Evolutionary conservation across 2,888 invertebrate species (phyloP), one percentile per base, ranked within the genome.

Genomic region (Chromoteleia sp.): DNA sequence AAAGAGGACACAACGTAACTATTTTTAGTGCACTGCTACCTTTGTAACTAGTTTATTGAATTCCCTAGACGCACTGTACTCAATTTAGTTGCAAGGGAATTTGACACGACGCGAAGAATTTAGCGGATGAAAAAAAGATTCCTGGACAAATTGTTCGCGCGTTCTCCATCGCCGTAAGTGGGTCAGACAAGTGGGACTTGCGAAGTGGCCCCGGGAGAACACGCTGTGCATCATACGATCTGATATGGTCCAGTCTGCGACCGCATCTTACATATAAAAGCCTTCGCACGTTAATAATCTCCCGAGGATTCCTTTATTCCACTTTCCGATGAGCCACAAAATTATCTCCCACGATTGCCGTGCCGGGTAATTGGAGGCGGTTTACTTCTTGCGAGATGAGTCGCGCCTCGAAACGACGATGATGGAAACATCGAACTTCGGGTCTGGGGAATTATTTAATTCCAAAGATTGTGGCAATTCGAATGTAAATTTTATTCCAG

Each of bases 291-390:
- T 75, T 81, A 63, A 81, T 70, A 81, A 81, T 70, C 61, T 70
- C 63, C 48, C 17, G 48, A 50, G 52, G 70, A 81, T 75, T 75
- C 58, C 65, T 52, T 52, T 81, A 81, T 81, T 76, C 80, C 70
- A 80, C 80, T 77, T 80, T 80, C 36, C 67, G 75, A 76, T 50
- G 71, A 81, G 70, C 80, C 79, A 67, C 79, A 73, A 73, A 79
- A 79, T 79, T 79, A 79, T 79, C 79, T 79, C 73, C 79, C 59
- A 67, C 73, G 73, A 79, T 79, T 71, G 50, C 65, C 59, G 41
- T 5, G 78, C 29, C 17, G 63, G 36, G 54, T 79, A 78, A 75
- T 68, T 75, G 61, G 48, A 41, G 68, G 48, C 48, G 73, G 65
- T 68, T 80, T 68, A 59, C 61, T 80, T 79, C 65, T 68, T 56